Percentiles rank a stretch among this genome's conserved stretches.
These are phyloP conservation scores for Syritta pipiens DNA, from an alignment of 2,888 invertebrate species.

Conservation along the genomic window DNA sequence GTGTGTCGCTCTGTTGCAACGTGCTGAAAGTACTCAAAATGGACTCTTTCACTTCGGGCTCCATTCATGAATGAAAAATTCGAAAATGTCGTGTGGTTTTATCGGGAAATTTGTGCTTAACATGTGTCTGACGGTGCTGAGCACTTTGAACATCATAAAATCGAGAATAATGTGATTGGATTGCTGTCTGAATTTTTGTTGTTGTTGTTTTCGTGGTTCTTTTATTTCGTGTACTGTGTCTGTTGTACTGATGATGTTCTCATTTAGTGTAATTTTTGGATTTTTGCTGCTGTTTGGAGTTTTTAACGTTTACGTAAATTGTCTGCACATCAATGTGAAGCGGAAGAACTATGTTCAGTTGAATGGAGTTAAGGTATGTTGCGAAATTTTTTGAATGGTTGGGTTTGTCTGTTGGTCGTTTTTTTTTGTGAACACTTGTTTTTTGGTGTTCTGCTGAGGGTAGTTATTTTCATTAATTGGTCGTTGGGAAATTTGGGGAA, in stretches of 20 bases:
- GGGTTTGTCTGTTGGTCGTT: neutral
- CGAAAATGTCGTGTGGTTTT: constrained; percentile 31
- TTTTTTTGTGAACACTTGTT: constrained; percentile 28
- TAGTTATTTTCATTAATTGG: neutral
- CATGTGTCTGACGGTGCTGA: constrained; percentile 18
- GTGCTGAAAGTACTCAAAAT: too few species aligned
- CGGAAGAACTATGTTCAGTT: constrained; percentile 75
- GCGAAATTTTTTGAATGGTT: constrained; percentile 16
- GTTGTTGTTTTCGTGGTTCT: neutral
- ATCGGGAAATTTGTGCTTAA: constrained; percentile 14
- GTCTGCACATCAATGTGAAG: constrained; percentile 75
- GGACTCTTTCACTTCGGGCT: neutral
- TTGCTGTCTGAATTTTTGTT: constrained; percentile 18
- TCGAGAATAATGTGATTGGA: constrained; percentile 48
- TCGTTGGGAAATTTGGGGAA: constrained; percentile 25
- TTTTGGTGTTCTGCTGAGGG: constrained; percentile 23
- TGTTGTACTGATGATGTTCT: constrained; percentile 54
- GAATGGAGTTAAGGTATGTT: constrained; percentile 77
- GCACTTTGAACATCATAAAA: constrained; percentile 50
- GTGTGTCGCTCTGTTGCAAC: too few species aligned
- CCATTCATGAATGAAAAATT: constrained; percentile 23
- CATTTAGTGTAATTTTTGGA: constrained; percentile 64
- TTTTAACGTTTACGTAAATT: constrained; percentile 60
- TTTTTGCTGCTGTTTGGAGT: constrained; percentile 58
- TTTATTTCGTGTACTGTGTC: neutral